Evolutionary conservation across 2,888 invertebrate species (phyloP).

Genomic region (Phragmatobia fuliginosa): DNA sequence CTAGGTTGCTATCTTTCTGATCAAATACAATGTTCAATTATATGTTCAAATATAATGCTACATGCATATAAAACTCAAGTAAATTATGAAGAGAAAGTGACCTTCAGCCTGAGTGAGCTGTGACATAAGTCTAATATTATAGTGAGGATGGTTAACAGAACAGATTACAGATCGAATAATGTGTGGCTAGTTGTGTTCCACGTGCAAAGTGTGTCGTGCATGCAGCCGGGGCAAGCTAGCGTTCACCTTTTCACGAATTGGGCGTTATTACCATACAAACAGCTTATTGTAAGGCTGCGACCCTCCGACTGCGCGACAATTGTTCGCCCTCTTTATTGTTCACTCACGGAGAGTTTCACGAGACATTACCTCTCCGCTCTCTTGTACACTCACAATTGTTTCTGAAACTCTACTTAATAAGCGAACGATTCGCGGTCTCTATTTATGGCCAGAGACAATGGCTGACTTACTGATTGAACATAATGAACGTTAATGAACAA

Average conservation of each 20-base stretch:
- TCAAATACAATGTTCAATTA: background rate
- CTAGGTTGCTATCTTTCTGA: too few relatives aligned
- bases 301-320: conserved; percentile 40
- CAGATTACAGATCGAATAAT: background rate
- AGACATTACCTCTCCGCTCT: conserved; percentile 40
- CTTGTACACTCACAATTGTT: conserved; percentile 36
- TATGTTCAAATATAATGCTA: background rate
- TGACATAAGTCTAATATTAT: background rate
- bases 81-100: too few relatives aligned
- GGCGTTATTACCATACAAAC: conserved; percentile 43
- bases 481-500: conserved; percentile 8
- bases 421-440: conserved; percentile 35
- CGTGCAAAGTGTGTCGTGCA: background rate
- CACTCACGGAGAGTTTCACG: conserved; percentile 36
- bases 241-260: conserved; percentile 15
- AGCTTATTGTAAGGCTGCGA: conserved; percentile 45
- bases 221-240: background rate
- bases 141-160: background rate
- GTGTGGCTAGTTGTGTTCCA: background rate
- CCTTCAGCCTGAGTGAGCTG: background rate
- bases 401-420: conserved; percentile 47
- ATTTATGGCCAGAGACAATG: conserved; percentile 30
- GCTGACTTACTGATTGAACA: conserved; percentile 5
- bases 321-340: conserved; percentile 52
- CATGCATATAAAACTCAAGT: too few relatives aligned